phyloP scores from a whole-genome alignment of 2,113 vertebrate species.

The Dinomys branickii region DNA sequence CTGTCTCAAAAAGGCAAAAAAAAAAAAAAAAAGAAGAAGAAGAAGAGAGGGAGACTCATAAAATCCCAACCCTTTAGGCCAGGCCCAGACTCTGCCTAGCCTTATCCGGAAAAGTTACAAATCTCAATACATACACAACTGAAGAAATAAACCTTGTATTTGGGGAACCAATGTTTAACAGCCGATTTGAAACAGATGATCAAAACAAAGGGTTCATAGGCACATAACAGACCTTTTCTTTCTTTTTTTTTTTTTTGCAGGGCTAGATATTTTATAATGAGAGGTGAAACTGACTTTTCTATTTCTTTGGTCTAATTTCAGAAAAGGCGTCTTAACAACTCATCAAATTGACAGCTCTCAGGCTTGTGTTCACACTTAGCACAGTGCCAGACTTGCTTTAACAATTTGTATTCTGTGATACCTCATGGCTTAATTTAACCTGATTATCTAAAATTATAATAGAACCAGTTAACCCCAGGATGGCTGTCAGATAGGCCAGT shows the following conservation, averaged over 20 bases:
- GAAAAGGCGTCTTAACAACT: constrained; percentile 69
- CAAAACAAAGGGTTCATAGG: not conserved
- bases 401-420: constrained; percentile 49
- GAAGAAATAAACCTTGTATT: not conserved
- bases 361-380: constrained; percentile 63
- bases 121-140: not conserved
- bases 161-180: not conserved
- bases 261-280: not conserved
- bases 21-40: no score
- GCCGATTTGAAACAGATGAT: constrained; percentile 4
- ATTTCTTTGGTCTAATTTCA: constrained; percentile 53
- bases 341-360: constrained; percentile 40
- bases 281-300: constrained; percentile 25
- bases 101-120: not conserved
- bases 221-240: constrained; percentile 8
- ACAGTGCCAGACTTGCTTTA: constrained; percentile 57
- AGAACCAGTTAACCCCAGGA: not conserved
- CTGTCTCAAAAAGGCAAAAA: no score
- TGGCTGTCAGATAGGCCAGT: not conserved
- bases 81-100: not conserved
- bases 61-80: not conserved
- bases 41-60: not conserved
- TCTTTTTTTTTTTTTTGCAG: not conserved
- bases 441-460: constrained; percentile 30
- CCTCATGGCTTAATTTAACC: constrained; percentile 59